phyloP scores from a whole-genome alignment of 2,888 invertebrate genomes.

The Eugnorisma glareosa region DNA sequence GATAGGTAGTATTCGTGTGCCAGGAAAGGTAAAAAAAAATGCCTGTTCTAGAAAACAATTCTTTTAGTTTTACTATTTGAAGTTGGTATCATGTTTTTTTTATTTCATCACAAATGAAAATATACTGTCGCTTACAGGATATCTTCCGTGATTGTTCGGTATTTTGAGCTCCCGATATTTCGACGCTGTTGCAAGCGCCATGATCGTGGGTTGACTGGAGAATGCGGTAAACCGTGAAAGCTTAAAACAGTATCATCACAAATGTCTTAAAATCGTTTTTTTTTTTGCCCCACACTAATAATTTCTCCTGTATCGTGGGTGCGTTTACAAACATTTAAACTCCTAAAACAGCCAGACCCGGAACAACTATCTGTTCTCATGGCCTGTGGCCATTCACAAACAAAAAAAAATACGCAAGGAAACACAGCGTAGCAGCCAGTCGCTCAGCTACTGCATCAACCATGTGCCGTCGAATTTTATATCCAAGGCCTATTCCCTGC shows the following conservation, averaged over 20 bases:
- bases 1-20: conserved; percentile 22
- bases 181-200: too few relatives aligned
- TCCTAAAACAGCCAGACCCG: neutral
- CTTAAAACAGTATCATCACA: too few relatives aligned
- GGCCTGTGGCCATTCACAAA: neutral
- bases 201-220: too few relatives aligned
- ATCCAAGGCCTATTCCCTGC: neutral
- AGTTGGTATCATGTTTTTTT: too few relatives aligned
- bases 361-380: too few relatives aligned
- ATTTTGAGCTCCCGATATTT: too few relatives aligned
- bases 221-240: too few relatives aligned
- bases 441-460: neutral
- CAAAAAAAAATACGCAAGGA: too few relatives aligned
- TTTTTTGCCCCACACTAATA: neutral
- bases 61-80: neutral
- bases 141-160: too few relatives aligned
- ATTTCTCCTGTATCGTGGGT: neutral
- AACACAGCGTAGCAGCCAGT: neutral
- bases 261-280: too few relatives aligned
- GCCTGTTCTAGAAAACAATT: neutral
- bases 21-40: neutral
- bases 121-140: too few relatives aligned
- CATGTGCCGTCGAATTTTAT: neutral
- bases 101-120: too few relatives aligned
- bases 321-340: neutral